Evolutionary conservation across 2,113 vertebrate species (phyloP), one percentile per base, ranked within the genome.

Genomic region (Cricetomys ansorgei): DNA sequence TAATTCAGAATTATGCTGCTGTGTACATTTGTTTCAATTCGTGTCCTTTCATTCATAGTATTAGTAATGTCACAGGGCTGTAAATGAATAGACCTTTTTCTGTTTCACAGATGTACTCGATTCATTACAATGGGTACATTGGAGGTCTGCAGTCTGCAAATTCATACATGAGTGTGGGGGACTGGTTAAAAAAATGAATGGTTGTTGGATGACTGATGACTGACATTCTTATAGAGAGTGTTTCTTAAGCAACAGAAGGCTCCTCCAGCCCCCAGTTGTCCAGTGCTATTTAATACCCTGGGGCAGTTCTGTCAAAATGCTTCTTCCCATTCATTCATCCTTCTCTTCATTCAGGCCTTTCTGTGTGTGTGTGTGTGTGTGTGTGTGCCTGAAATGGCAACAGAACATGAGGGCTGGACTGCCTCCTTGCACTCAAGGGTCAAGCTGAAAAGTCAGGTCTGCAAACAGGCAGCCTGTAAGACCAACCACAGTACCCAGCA

Each of bases 321-420:
- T 77, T 89, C 57, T 94, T 21, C 98, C 87, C 98, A 98, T 98
- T 98, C 98, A 98, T 96, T 97, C 34, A 31, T 97, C 89, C 55
- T 50, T 64, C 94, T 96, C 83, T 95, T 88, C 98, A 98, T 98
- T 98, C 98, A 98, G 95, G 95, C 91, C 75, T 79, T 92, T 93
- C n/a, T 40, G 40, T 92, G 43, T 91, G 67, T 45, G 0, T 95
- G 80, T 73, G 73, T n/a, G n/a, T 40, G 40, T 92, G 43, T 91
- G 67, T 45, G 0, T 95, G 80, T 73, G 73, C 75, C 64, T 89
- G 96, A 94, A 93, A 59, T 59, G 37, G 70, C 87, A 96, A 92
- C 19, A 85, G 95, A 97, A 96, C 48, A 72, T 80, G 95, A 21
- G 64, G 69, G 43, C 29, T 88, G 29, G 91, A 72, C 7, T 3